Base-by-base conservation (phyloP, 1,140 invertebrate species). In the Kradibia gibbosae region DNA sequence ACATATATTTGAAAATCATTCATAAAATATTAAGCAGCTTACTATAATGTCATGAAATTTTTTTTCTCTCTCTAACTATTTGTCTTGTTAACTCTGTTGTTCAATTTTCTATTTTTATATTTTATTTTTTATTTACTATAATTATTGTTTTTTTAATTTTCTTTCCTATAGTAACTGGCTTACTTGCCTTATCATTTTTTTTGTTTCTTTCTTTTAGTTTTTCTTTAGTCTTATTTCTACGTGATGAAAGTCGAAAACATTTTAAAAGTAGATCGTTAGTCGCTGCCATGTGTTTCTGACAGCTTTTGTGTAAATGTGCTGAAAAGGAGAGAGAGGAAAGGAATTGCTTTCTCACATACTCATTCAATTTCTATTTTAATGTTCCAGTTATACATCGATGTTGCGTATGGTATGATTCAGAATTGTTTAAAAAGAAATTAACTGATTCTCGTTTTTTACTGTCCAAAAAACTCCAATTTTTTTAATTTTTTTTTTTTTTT, bases 281-380 rank as follows among this genome's bases (percentile, higher is more conserved):
- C 60, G 42, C 62, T 79, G 60, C 70, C 81, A 75, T 53, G 62
- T 82, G 81, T 36, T 72, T 39, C 34, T 79, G 71, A 73, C 74
- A 79, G 74, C 65, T 34, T 60, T 74, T 48, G 31, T 78, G 8
- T 65, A 53, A 36, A 1, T 20, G 31, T 34, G 25, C 34, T 72
- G 55, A 73, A 73, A 55, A 60, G 31, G 57, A 34, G 45, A 73
- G 50, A 48, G 60, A 53, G 34, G 34, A 34, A 39, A 36, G 13
- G 75, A 82, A 82, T 82, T 82, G 74, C 80, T 72, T 77, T 82
- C 78, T 82, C 70, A 55, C 74, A 25, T 77, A 81, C 73, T 72
- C 80, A 81, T 81, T 81, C 65, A 65, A 77, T 77, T 81, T 81
- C 80, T 81, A 81, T 77, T 81, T 65, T 77, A 77, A 77, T 75